Evolutionary conservation across 2,888 invertebrate species (phyloP).

Genomic region (Ametastegia equiseti): DNA sequence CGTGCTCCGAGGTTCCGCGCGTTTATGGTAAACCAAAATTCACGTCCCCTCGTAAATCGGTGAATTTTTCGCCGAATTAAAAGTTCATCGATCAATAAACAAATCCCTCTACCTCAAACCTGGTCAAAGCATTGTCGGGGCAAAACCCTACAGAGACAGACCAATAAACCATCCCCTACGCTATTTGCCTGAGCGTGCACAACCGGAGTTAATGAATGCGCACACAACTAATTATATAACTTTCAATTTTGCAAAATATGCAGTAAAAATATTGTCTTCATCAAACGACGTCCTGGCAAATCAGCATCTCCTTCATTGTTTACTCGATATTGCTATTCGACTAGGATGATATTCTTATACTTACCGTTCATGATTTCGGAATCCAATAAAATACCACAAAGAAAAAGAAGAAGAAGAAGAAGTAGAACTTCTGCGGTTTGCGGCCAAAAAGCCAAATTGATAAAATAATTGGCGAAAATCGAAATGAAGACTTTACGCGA

Average conservation of each 20-base stretch:
- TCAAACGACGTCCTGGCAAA: not conserved
- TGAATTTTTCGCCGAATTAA: constrained; percentile 51
- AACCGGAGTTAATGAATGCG: constrained; percentile 32
- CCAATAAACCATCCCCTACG: constrained; percentile 38
- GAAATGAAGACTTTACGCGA: constrained; percentile 1
- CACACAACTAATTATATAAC: constrained; percentile 33
- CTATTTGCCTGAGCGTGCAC: constrained; percentile 25
- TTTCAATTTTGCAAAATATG: not conserved
- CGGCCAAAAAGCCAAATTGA: not conserved
- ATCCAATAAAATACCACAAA: not conserved
- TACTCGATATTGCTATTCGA: not conserved
- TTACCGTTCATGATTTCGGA: not conserved
- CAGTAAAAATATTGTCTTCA: constrained; percentile 14
- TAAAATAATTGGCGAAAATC: constrained; percentile 13
- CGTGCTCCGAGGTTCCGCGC: constrained; percentile 37
- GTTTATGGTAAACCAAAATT: constrained; percentile 54
- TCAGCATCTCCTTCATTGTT: not conserved
- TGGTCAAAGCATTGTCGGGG: constrained; percentile 21
- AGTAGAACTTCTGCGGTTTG: not conserved
- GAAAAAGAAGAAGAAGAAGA: not conserved
- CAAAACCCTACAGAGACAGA: constrained; percentile 4
- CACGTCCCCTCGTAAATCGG: constrained; percentile 64
- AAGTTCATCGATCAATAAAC: constrained; percentile 47
- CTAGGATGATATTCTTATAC: not conserved
- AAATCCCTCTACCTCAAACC: constrained; percentile 28